Percentiles rank a stretch among this genome's conserved stretches.
phyloP scores from a whole-genome alignment of 2,888 invertebrate genomes.

The Notodonta ziczac region DNA sequence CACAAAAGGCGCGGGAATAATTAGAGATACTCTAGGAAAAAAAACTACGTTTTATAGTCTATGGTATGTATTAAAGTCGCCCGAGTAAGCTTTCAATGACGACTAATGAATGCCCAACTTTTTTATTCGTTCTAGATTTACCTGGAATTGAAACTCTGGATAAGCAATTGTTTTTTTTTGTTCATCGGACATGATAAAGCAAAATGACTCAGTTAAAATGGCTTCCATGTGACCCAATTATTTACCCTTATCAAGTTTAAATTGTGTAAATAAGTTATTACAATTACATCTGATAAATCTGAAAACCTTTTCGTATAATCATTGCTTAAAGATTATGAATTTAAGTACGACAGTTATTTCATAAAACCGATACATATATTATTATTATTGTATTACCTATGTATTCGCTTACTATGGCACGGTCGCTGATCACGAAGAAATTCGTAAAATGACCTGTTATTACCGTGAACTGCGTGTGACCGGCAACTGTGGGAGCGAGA shows the following conservation, averaged over 20 bases:
- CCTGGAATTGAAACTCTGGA: constrained; percentile 34
- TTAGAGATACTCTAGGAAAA: constrained; percentile 58
- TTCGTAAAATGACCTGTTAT: too few relatives aligned
- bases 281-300: too few relatives aligned
- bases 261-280: not conserved
- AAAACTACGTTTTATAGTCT: constrained; percentile 53
- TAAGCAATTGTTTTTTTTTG: constrained; percentile 13
- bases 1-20: constrained; percentile 49
- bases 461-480: too few relatives aligned
- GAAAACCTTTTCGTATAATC: too few relatives aligned
- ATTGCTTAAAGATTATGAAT: too few relatives aligned
- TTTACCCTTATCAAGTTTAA: constrained; percentile 14
- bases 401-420: not conserved
- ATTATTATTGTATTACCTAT: too few relatives aligned
- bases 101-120: constrained; percentile 71
- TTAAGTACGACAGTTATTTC: too few relatives aligned
- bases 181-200: not conserved
- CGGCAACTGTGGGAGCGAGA: too few relatives aligned
- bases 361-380: too few relatives aligned
- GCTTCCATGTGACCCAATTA: constrained; percentile 17
- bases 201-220: not conserved
- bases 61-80: constrained; percentile 53
- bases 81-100: constrained; percentile 75
- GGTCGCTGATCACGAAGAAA: too few relatives aligned
- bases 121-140: constrained; percentile 47